A percentile compares a stretch with the other conserved stretches of the same genome.
Conservation (phyloP, 2,797 vertebrate genomes). For the Astyanax mexicanus region DNA sequence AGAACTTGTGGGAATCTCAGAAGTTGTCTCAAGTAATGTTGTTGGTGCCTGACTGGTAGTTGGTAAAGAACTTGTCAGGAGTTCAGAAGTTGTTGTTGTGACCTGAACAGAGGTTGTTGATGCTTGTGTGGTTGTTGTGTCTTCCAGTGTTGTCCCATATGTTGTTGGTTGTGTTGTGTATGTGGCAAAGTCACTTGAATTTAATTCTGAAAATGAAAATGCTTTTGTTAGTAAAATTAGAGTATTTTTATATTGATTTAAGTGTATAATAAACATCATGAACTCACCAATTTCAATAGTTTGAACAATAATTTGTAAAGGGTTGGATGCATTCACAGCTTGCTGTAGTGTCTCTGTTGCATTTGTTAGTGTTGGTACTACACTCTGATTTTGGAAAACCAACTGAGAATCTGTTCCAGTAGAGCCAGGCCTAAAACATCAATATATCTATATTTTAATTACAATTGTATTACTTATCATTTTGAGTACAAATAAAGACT, state of each 20-base stretch:
- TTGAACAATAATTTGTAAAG: neutral
- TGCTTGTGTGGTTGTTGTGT: no score
- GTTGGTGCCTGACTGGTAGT: neutral
- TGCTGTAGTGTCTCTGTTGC: neutral
- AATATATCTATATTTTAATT: no score
- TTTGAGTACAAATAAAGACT: neutral
- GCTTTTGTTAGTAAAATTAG: no score
- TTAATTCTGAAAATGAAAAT: neutral
- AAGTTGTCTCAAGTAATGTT: neutral
- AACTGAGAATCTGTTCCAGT: conserved; percentile 4
- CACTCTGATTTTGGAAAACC: conserved; percentile 42
- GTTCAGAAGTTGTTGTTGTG: neutral
- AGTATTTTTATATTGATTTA: no score
- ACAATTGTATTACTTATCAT: no score
- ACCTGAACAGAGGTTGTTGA: no score
- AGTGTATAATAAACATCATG: no score
- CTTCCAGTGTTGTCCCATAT: no score
- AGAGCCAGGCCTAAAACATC: conserved; percentile 37
- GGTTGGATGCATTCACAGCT: neutral
- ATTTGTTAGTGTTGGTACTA: conserved; percentile 27
- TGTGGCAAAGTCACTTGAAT: neutral
- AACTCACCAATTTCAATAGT: neutral
- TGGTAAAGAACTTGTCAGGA: neutral
- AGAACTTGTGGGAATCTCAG: neutral
- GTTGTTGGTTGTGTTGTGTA: no score